These are phyloP conservation scores for Zosterops lateralis DNA, from an alignment of 2,113 vertebrate species.

Conservation along the genomic window DNA sequence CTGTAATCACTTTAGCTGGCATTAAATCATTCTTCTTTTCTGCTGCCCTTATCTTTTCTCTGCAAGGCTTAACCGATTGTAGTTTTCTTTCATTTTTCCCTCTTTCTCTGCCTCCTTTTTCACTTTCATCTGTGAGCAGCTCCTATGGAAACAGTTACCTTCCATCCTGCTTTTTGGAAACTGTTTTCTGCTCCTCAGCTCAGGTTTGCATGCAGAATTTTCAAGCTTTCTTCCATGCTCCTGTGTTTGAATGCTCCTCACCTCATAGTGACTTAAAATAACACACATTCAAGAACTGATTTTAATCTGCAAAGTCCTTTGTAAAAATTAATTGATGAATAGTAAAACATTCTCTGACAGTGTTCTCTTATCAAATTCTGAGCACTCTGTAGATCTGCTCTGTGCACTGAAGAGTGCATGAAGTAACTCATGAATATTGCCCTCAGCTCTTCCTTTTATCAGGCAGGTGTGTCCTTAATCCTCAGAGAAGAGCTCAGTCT, in stretches of 20 bases:
- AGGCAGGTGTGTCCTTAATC: background rate
- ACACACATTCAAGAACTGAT: background rate
- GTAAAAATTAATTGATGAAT: conserved; percentile 2
- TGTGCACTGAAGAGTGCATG: background rate
- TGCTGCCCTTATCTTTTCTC: conserved; percentile 47
- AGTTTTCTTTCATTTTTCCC: conserved; percentile 21
- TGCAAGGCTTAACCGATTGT: conserved; percentile 2
- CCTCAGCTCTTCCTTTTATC: background rate
- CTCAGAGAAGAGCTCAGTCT: background rate
- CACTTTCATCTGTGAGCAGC: background rate
- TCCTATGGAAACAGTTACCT: background rate
- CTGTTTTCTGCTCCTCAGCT: background rate
- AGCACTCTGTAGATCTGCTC: background rate
- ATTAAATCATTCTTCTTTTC: conserved; percentile 49
- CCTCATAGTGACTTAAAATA: background rate
- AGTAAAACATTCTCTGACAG: background rate
- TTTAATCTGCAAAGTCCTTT: background rate
- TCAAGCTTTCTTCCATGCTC: background rate
- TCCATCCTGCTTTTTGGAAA: background rate
- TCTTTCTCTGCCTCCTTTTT: background rate
- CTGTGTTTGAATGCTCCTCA: background rate
- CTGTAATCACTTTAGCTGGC: conserved; percentile 52
- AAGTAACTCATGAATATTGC: background rate
- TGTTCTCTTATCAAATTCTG: background rate
- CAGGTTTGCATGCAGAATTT: background rate